These are phyloP conservation scores for Thymelicus lineola DNA, from an alignment of 2,888 invertebrate genomes.

Conservation along the genomic window DNA sequence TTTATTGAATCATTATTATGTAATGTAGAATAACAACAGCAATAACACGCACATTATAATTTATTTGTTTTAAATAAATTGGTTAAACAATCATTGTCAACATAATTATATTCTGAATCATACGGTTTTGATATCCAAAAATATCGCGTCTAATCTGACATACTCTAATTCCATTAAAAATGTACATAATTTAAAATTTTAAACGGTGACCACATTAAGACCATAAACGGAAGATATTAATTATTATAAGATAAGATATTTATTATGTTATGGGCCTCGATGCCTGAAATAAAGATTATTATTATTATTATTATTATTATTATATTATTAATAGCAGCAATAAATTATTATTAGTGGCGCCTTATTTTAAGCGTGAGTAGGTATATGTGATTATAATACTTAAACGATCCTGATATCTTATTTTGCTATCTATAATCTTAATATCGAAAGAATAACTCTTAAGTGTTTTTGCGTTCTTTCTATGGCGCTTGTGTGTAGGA, in stretches of 20 bases:
- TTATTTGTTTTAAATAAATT: neutral
- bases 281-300: no score
- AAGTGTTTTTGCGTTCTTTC: neutral
- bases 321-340: conserved; percentile 45
- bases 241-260: no score
- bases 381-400: conserved; percentile 10
- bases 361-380: neutral
- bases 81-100: neutral
- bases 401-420: neutral
- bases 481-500: neutral
- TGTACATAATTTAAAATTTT: conserved; percentile 17
- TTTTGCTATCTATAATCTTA: neutral
- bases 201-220: conserved; percentile 12
- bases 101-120: neutral
- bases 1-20: no score
- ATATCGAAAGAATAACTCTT: neutral
- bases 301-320: no score
- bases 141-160: conserved; percentile 3
- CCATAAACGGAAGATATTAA: conserved; percentile 30
- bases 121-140: neutral
- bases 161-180: conserved; percentile 22
- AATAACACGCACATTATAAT: neutral
- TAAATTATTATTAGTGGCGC: conserved; percentile 36
- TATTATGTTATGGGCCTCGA: no score
- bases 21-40: no score